Conservation (phyloP, 2,888 invertebrate genomes). For the Xylocampa areola region DNA sequence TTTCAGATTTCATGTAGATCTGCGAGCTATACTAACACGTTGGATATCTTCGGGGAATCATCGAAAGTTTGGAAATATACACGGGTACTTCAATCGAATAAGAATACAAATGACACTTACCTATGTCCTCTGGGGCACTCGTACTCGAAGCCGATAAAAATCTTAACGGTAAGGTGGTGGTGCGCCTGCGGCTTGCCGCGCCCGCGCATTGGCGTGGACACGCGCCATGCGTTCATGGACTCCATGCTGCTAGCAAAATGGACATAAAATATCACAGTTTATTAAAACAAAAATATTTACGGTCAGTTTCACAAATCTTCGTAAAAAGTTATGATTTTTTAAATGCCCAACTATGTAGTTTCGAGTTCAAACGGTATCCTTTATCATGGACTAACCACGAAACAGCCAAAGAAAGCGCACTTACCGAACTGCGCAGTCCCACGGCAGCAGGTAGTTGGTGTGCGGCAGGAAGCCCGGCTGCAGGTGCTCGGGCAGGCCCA, state of each 20-base stretch:
- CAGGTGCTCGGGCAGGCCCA: conserved; percentile 94
- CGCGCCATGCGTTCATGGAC: conserved; percentile 70
- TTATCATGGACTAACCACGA: too few species aligned
- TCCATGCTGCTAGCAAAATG: conserved; percentile 67
- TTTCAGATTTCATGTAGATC: too few species aligned
- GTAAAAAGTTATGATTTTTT: too few species aligned
- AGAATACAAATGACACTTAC: too few species aligned
- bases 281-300: too few species aligned
- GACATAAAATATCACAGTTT: not conserved
- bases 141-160: conserved; percentile 98
- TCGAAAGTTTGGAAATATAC: too few species aligned
- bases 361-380: too few species aligned
- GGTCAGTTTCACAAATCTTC: too few species aligned
- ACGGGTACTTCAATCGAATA: too few species aligned
- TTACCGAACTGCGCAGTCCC: conserved; percentile 92
- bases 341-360: too few species aligned
- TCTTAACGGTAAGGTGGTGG: conserved; percentile 94
- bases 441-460: conserved; percentile 97
- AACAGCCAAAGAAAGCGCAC: conserved; percentile 12
- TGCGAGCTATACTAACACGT: too few species aligned
- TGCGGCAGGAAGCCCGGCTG: conserved; percentile 97
- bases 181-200: conserved; percentile 78
- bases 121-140: conserved; percentile 99
- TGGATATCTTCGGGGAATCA: too few species aligned
- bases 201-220: conserved; percentile 67